Base-by-base conservation (phyloP, 2,113 vertebrate species). In the Petromus typicus region DNA sequence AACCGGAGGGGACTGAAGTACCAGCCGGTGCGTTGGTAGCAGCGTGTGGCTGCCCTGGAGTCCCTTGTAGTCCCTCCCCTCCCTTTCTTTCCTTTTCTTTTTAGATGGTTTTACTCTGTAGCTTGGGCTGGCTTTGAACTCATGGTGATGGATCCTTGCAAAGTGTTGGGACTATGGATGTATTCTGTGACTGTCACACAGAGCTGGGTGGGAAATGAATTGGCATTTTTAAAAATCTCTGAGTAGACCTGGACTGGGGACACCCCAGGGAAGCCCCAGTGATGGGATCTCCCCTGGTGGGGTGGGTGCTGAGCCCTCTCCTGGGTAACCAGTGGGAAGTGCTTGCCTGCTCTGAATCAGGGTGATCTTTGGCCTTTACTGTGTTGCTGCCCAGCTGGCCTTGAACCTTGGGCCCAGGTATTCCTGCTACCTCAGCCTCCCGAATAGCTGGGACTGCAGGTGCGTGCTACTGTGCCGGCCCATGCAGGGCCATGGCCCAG, bases 11-110 rank as follows among this genome's bases (percentile, higher is more conserved):
- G 64, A 14, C 3, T 3, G 61, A 32, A 5, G 7, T 8, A 1
- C 14, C 23, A 34, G 32, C n/a, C 57, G 0, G 27, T 1, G 18
- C 76, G 85, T 67, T 11, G 14, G 4, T 56, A 20, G 1, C 22
- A 17, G 5, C 54, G 0, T 0, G 0, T 2, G 40, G 63, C 69
- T 20, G 37, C 67, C 9, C 45, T 18, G 40, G 90, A 56, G 27
- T 57, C 73, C 78, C 1, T 3, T 30, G 16, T 34, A 73, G 61
- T 37, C 40, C 23, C 71, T 14, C 23, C 56, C 23, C 71, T 45
- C 13, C 13, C n/a, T 37, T 1, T 7, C 5, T 75, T 59, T 16
- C 71, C 25, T 40, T 40, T 40, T 12, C 8, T 75, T 45, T 45
- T 75, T 2, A 12, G 43, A 40, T 13, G 34, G 22, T 23, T 45